phyloP scores from a whole-genome alignment of 2,113 vertebrate genomes.

The Anas platyrhynchos region DNA sequence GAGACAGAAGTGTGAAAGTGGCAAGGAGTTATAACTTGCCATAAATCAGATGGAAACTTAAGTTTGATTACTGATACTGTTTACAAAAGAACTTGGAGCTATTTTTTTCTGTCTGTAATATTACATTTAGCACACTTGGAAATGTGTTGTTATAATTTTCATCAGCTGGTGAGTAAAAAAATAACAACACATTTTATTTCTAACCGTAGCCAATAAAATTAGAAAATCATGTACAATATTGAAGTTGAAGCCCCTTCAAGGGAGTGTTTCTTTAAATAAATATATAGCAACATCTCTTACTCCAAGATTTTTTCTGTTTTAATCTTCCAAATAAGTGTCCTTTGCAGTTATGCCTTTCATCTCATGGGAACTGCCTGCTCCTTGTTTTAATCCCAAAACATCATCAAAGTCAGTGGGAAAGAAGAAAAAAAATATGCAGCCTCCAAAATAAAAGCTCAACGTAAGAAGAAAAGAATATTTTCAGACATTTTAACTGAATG shows the following conservation, averaged over 20 bases:
- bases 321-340: conserved; percentile 45
- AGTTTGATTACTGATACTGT: not conserved
- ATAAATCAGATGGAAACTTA: not conserved
- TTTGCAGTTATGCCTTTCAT: conserved; percentile 55
- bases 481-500: not conserved
- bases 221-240: not conserved
- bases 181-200: not conserved
- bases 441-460: conserved; percentile 40
- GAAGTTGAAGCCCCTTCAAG: not conserved
- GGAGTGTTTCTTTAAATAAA: conserved; percentile 40
- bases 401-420: conserved; percentile 33
- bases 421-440: not conserved
- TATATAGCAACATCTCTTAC: not conserved
- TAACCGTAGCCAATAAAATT: not conserved
- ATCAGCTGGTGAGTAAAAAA: not conserved
- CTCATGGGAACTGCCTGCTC: conserved; percentile 51
- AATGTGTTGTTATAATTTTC: not conserved
- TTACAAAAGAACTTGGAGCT: not conserved
- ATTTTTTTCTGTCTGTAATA: not conserved
- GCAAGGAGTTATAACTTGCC: not conserved
- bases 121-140: not conserved
- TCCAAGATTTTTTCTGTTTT: not conserved
- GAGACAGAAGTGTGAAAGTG: not conserved
- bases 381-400: conserved; percentile 56
- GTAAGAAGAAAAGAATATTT: not conserved